A percentile compares a stretch with the other conserved stretches of the same genome.
These are phyloP conservation scores for Thereva unica DNA, from an alignment of 2,888 invertebrate genomes.

Conservation along the genomic window DNA sequence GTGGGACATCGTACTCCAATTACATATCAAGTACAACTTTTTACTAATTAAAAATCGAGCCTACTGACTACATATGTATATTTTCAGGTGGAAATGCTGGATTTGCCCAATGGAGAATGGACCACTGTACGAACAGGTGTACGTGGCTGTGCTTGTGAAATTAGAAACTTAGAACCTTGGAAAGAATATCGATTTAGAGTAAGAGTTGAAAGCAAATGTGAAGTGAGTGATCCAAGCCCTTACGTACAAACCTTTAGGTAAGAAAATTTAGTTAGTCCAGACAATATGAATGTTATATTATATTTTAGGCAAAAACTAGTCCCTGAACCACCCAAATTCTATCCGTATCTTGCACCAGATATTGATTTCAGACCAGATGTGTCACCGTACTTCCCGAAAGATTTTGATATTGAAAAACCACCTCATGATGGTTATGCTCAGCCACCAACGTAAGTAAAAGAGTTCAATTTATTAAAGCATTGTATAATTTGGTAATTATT, in stretches of 20 bases:
- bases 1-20: constrained; percentile 85
- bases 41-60: neutral
- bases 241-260: constrained; percentile 75
- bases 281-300: constrained; percentile 35
- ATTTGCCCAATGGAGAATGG: constrained; percentile 92
- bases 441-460: constrained; percentile 64
- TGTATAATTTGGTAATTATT: neutral
- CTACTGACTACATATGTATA: neutral
- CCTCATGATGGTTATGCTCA: constrained; percentile 83
- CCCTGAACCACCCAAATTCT: constrained; percentile 77
- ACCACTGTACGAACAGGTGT: constrained; percentile 83
- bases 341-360: constrained; percentile 78
- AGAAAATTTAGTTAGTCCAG: constrained; percentile 23
- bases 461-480: neutral
- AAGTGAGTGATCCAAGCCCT: constrained; percentile 95
- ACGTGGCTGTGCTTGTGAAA: constrained; percentile 86
- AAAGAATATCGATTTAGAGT: constrained; percentile 94
- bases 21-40: constrained; percentile 76
- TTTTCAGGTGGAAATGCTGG: constrained; percentile 80
- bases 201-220: constrained; percentile 94
- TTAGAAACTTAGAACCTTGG: constrained; percentile 87
- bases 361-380: constrained; percentile 83
- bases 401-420: constrained; percentile 87
- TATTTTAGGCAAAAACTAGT: constrained; percentile 69
- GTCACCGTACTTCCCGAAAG: constrained; percentile 87